Percentiles rank a stretch among this genome's conserved stretches.
These are phyloP conservation scores for Pomacea canaliculata DNA, from an alignment of 2,888 invertebrate species.

Conservation along the genomic window DNA sequence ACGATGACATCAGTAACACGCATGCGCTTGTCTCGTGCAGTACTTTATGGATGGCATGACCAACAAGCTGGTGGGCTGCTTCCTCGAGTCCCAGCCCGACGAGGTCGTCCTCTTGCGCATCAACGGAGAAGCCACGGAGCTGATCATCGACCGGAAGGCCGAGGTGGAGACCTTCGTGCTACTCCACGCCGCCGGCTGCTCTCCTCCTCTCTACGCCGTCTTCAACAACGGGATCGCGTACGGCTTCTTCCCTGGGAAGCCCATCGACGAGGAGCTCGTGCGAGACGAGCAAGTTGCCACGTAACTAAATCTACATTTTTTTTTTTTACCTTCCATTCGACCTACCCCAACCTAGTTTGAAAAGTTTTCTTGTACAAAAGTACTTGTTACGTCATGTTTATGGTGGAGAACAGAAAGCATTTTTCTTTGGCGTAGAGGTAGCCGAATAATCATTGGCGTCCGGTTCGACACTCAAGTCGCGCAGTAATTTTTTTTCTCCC, in stretches of 20 bases:
- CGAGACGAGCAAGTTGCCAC: conserved; percentile 40
- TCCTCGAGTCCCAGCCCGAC: conserved; percentile 70
- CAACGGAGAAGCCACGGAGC: conserved; percentile 93
- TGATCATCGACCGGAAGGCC: conserved; percentile 88
- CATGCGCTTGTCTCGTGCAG: conserved; percentile 72
- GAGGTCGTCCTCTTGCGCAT: conserved; percentile 88
- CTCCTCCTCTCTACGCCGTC: conserved; percentile 88
- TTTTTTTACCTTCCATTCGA: too few species aligned
- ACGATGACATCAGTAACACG: background rate
- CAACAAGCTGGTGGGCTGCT: conserved; percentile 89
- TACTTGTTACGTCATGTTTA: background rate
- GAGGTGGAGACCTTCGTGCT: conserved; percentile 72
- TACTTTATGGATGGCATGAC: conserved; percentile 94
- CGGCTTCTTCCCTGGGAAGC: conserved; percentile 80
- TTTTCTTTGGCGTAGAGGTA: too few species aligned
- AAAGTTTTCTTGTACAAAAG: too few species aligned
- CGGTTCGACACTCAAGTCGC: too few species aligned
- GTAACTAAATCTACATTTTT: conserved; percentile 3
- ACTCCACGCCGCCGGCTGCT: conserved; percentile 77
- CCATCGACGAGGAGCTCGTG: conserved; percentile 64
- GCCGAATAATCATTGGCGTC: too few species aligned
- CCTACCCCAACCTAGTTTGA: too few species aligned
- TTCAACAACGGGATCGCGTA: conserved; percentile 96
- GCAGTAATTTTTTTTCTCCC: too few species aligned
- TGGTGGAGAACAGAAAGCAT: background rate